These are phyloP conservation scores for Lutjanus campechanus DNA, from an alignment of 2,797 vertebrate species.

Conservation along the genomic window DNA sequence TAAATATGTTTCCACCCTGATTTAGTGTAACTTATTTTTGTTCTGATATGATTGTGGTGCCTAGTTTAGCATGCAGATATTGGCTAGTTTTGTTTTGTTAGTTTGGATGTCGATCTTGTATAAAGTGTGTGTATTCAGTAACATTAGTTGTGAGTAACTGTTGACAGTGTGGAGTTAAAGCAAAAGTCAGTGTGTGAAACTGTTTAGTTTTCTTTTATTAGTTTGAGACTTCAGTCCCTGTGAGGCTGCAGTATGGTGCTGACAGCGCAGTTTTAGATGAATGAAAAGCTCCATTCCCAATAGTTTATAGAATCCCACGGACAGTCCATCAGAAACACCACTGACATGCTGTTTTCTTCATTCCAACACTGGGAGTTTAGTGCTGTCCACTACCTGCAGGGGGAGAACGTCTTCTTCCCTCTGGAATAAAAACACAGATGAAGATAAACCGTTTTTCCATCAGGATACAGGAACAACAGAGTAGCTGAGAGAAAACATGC, in stretches of 20 bases:
- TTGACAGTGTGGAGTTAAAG: conserved; percentile 18
- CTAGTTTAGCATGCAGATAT: conserved; percentile 87
- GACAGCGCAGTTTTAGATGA: neutral
- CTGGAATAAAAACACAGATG: neutral
- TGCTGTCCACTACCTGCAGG: conserved; percentile 5
- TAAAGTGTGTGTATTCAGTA: conserved; percentile 16
- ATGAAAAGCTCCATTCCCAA: conserved; percentile 13
- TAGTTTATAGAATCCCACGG: neutral
- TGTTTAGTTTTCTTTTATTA: conserved; percentile 1
- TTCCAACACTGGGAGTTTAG: conserved; percentile 25
- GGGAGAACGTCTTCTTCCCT: neutral
- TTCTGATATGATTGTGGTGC: conserved; percentile 80
- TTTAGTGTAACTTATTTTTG: conserved; percentile 44
- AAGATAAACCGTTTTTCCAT: neutral
- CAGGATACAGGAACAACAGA: neutral
- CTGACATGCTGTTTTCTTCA: conserved; percentile 14
- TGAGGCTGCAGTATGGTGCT: conserved; percentile 19
- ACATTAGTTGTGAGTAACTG: conserved; percentile 4
- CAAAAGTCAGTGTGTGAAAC: conserved; percentile 23
- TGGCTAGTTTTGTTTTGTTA: conserved; percentile 20
- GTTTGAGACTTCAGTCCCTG: conserved; percentile 7
- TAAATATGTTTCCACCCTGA: conserved; percentile 75
- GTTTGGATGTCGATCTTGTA: neutral
- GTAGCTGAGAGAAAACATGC: neutral
- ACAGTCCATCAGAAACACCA: conserved; percentile 3